Evolutionary conservation across 2,113 vertebrate species (phyloP).

Genomic region (Nesoenas mayeri): DNA sequence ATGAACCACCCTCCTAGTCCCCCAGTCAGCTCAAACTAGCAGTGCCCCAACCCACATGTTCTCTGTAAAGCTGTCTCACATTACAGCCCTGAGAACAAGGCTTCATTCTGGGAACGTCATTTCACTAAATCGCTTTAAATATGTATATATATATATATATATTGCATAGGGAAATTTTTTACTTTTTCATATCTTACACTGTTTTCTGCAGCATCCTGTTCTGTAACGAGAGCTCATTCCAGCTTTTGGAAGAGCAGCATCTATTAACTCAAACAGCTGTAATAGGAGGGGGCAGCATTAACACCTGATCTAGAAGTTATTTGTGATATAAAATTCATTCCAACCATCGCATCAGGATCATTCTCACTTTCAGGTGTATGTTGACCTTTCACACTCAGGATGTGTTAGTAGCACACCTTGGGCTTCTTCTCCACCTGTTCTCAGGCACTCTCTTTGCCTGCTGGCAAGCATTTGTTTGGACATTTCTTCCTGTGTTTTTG

Average conservation of each 20-base stretch:
- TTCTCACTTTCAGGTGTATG: background rate
- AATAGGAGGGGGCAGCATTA: background rate
- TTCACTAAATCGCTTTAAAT: background rate
- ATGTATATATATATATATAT: background rate
- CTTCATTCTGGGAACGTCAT: background rate
- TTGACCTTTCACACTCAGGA: background rate
- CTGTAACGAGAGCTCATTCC: background rate
- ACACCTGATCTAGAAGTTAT: background rate
- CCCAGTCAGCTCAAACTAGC: background rate
- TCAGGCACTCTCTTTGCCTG: background rate
- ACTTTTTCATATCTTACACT: background rate
- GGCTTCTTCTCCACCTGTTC: background rate
- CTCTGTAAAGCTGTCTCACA: background rate
- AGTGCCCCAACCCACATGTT: fast-evolving
- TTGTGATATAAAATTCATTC: background rate
- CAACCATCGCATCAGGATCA: fast-evolving
- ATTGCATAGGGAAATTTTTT: background rate
- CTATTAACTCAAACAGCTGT: background rate
- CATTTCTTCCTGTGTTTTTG: background rate
- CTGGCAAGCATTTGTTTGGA: background rate
- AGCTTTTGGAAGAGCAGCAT: background rate
- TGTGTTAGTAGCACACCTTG: too few relatives aligned
- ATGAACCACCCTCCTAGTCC: background rate
- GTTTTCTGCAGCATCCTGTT: background rate
- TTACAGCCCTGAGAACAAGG: background rate